Base-by-base conservation (phyloP, 2,888 invertebrate genomes). In the Spodoptera exigua region DNA sequence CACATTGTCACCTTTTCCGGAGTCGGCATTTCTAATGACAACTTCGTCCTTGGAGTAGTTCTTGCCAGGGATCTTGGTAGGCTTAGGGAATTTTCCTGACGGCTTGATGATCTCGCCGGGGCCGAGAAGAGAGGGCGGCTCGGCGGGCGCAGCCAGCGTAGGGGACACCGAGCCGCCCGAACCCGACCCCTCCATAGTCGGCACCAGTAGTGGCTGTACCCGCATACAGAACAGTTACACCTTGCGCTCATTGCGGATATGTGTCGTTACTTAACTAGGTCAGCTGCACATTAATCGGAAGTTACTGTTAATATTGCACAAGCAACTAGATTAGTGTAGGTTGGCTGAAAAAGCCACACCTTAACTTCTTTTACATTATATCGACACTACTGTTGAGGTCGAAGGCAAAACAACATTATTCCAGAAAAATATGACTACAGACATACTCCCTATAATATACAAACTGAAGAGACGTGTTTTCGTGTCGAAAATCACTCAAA, bases 21-120 rank as follows among this genome's bases (percentile, higher is more conserved):
- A 98, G 92, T 99, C 99, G 67, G 98, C 97, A 90, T 99, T 99
- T 74, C 98, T 95, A 83, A 99, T 99, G 67, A 98, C 97, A 70
- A 98, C 97, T 93, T 99, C 99, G 87, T 99, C 98, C 89, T 98
- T 98, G 83, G 98, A 98, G 92, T 98, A 98, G 87, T 97, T 98
- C 92, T 98, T 98, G 78, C 98, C 98, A 47, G 98, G 97, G 79
- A 98, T 97, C 90, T 98, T 97, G 11, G 98, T 98, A 39, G 98
- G 98, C 89, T 97, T 97, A 51, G 96, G 94, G 90, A 97, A 98
- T 92, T 98, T 98, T 59, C 98, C 98, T 37, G 98, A 98, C 60
- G 97, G 96, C 89, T 97, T 97, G 78, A 98, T 95, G 51, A 98
- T 95, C 91, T 98, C 98, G 51, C 98, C 98, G 43, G 98, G 97